Evolutionary conservation across 2,888 invertebrate genomes (phyloP).

Genomic region (Autographa gamma): DNA sequence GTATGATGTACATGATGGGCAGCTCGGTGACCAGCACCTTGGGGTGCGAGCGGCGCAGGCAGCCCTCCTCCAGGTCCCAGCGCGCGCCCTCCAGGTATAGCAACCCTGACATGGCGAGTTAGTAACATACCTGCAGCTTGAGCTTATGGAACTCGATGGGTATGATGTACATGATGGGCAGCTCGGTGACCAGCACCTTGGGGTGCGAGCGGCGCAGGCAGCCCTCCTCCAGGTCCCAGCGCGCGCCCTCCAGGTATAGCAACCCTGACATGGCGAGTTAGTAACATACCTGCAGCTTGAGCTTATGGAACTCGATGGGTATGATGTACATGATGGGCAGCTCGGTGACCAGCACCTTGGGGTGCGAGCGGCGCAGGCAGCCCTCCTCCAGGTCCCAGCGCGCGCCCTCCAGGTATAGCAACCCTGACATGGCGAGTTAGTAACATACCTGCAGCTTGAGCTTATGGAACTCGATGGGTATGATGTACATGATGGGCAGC

Average conservation of each 20-base stretch:
- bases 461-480: slow-evolving; percentile 95
- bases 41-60: slow-evolving; percentile 93
- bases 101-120: no score
- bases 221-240: slow-evolving; percentile 93
- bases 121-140: slow-evolving; percentile 91
- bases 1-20: slow-evolving; percentile 95
- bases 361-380: slow-evolving; percentile 92
- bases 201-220: slow-evolving; percentile 93
- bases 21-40: slow-evolving; percentile 95
- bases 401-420: slow-evolving; percentile 95
- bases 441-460: slow-evolving; percentile 93
- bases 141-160: slow-evolving; percentile 95
- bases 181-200: slow-evolving; percentile 94
- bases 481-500: slow-evolving; percentile 95
- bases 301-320: slow-evolving; percentile 94
- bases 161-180: slow-evolving; percentile 95
- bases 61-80: slow-evolving; percentile 93
- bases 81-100: slow-evolving; percentile 96
- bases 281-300: slow-evolving; percentile 92
- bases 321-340: slow-evolving; percentile 95
- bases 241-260: slow-evolving; percentile 95
- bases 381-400: slow-evolving; percentile 93
- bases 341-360: slow-evolving; percentile 95
- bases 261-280: no score
- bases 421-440: no score